phyloP scores from a whole-genome alignment of 2,113 vertebrate species.

The Aptenodytes forsteri region DNA sequence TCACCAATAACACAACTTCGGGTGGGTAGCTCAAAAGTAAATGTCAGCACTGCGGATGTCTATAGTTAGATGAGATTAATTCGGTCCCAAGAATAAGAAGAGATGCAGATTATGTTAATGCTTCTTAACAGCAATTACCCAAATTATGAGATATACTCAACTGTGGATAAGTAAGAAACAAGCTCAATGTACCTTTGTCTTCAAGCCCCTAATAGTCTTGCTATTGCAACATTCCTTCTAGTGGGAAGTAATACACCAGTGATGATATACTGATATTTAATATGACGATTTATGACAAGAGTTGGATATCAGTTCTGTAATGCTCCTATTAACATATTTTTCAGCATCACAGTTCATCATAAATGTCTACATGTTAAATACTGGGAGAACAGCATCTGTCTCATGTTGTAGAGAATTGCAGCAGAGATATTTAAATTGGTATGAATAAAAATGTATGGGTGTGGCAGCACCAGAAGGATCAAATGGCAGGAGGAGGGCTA shows the following conservation, averaged over 20 bases:
- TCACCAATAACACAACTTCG: not conserved
- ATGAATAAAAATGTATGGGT: not conserved
- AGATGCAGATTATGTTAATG: not conserved
- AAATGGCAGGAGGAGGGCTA: not conserved
- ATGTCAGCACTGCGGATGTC: not conserved
- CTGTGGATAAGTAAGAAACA: not conserved
- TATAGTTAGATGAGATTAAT: not conserved
- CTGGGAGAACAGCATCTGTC: not conserved
- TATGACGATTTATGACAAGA: not conserved
- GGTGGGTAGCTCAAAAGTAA: not conserved
- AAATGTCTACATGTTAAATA: not conserved
- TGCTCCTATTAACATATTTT: not conserved
- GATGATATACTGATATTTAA: not conserved
- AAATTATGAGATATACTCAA: not conserved
- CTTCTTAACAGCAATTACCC: not conserved
- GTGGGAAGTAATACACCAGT: not conserved
- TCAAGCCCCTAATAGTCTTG: not conserved
- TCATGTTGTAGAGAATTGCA: not conserved
- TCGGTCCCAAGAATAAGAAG: not conserved
- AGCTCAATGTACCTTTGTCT: not conserved
- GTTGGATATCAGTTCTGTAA: not conserved
- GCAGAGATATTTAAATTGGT: not conserved
- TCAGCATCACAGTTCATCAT: not conserved
- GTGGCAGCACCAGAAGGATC: not conserved
- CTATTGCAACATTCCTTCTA: not conserved